phyloP scores from a whole-genome alignment of 2,888 invertebrate species.

The Sisyra terminalis region DNA sequence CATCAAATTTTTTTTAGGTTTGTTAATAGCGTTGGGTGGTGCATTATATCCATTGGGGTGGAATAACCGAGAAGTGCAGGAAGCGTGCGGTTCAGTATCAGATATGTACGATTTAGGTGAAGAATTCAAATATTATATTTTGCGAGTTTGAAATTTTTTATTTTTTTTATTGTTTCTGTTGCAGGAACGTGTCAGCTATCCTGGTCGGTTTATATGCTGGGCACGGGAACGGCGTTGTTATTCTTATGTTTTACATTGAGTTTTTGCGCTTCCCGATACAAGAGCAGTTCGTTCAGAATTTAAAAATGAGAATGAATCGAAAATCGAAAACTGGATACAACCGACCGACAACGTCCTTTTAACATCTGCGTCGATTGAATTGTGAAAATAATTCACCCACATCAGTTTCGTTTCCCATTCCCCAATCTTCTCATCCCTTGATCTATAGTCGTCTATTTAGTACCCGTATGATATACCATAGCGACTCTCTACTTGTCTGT shows the following conservation, averaged over 20 bases:
- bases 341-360: no score
- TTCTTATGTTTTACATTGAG: slow-evolving; percentile 3
- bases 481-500: no score
- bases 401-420: no score
- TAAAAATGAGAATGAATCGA: neutral
- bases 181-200: slow-evolving; percentile 3
- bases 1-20: neutral
- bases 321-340: no score
- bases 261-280: slow-evolving; percentile 5
- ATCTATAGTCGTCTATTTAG: no score
- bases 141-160: neutral
- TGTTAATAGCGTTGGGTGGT: neutral
- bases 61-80: slow-evolving; percentile 1
- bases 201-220: slow-evolving; percentile 2
- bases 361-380: no score
- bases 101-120: slow-evolving; percentile 1
- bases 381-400: no score
- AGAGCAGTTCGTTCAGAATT: neutral
- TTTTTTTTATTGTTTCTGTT: neutral
- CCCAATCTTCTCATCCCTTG: no score
- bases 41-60: slow-evolving; percentile 3
- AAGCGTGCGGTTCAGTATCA: neutral
- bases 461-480: no score
- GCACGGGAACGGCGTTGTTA: neutral
- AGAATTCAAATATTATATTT: neutral